Percentiles rank a stretch among this genome's conserved stretches.
phyloP scores from a whole-genome alignment of 2,888 invertebrate species.

The Parapristionchus giblindavisi region DNA sequence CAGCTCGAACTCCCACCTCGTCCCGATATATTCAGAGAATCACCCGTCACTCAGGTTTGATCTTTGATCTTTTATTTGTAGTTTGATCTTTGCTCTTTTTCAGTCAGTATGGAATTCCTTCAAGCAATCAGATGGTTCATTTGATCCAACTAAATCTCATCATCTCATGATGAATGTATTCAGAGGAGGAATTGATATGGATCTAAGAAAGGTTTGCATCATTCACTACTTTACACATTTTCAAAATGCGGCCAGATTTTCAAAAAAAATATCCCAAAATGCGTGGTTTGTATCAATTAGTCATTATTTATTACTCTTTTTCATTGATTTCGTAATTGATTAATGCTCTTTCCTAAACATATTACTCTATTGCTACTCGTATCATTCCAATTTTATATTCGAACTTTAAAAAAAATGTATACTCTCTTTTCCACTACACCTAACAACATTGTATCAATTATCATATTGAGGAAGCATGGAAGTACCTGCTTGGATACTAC shows the following conservation, averaged over 20 bases:
- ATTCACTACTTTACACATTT: no score
- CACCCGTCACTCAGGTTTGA: slow-evolving; percentile 75
- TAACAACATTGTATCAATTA: no score
- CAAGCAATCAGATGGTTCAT: slow-evolving; percentile 83
- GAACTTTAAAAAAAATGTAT: no score
- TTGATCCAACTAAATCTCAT: slow-evolving; percentile 79
- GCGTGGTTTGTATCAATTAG: no score
- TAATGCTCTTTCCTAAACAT: no score
- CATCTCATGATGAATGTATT: slow-evolving; percentile 82
- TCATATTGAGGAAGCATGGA: slow-evolving; percentile 82
- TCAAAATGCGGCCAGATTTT: no score
- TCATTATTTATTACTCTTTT: no score
- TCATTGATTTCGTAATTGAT: no score
- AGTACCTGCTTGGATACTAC: slow-evolving; percentile 87
- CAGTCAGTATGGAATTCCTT: slow-evolving; percentile 84
- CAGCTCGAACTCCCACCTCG: slow-evolving; percentile 77
- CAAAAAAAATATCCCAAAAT: no score
- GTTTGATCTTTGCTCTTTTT: background rate
- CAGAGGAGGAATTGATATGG: slow-evolving; percentile 42
- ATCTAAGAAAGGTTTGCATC: slow-evolving; percentile 22
- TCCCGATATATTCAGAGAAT: slow-evolving; percentile 79
- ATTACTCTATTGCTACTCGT: no score
- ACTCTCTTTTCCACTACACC: no score
- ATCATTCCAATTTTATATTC: no score
- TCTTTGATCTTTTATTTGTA: background rate